phyloP scores from a whole-genome alignment of 2,113 vertebrate species.

The Onychostoma macrolepis region DNA sequence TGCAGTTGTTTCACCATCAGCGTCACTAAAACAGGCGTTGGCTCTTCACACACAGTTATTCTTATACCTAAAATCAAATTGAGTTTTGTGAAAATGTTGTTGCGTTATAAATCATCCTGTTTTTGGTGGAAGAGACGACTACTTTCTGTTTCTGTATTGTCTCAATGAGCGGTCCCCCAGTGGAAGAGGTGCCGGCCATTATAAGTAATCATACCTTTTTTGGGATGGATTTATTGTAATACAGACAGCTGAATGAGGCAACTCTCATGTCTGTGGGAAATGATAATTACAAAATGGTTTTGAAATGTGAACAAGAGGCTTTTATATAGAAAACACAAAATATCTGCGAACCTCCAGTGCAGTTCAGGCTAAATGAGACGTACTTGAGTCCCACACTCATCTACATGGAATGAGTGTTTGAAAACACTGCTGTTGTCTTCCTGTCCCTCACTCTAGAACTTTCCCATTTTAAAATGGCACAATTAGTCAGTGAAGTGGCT shows the following conservation, averaged over 20 bases:
- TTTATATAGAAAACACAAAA: slow-evolving; percentile 35
- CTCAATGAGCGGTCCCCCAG: slow-evolving; percentile 20
- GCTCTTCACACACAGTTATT: slow-evolving; percentile 12
- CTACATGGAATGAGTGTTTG: slow-evolving; percentile 24
- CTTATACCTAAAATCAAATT: slow-evolving; percentile 5
- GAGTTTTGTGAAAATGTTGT: not conserved
- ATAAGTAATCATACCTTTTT: slow-evolving; percentile 39
- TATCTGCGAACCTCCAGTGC: not conserved
- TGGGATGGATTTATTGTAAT: slow-evolving; percentile 36
- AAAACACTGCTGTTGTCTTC: slow-evolving; percentile 46
- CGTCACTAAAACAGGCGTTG: slow-evolving; percentile 1
- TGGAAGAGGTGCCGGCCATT: slow-evolving; percentile 45
- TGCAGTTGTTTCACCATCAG: not conserved
- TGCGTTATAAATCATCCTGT: slow-evolving; percentile 8
- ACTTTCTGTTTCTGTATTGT: slow-evolving; percentile 11
- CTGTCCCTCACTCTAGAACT: slow-evolving; percentile 35
- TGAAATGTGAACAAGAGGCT: slow-evolving; percentile 45
- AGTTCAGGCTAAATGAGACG: slow-evolving; percentile 23
- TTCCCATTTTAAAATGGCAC: slow-evolving; percentile 45
- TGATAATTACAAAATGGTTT: slow-evolving; percentile 45
- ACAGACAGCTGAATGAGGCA: slow-evolving; percentile 31
- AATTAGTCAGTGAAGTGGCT: slow-evolving; percentile 55
- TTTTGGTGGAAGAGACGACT: slow-evolving; percentile 1
- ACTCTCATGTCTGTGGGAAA: slow-evolving; percentile 37
- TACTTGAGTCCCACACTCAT: slow-evolving; percentile 30